Evolutionary conservation across 1,140 invertebrate species (phyloP).

Genomic region (Drosophila watanabei): DNA sequence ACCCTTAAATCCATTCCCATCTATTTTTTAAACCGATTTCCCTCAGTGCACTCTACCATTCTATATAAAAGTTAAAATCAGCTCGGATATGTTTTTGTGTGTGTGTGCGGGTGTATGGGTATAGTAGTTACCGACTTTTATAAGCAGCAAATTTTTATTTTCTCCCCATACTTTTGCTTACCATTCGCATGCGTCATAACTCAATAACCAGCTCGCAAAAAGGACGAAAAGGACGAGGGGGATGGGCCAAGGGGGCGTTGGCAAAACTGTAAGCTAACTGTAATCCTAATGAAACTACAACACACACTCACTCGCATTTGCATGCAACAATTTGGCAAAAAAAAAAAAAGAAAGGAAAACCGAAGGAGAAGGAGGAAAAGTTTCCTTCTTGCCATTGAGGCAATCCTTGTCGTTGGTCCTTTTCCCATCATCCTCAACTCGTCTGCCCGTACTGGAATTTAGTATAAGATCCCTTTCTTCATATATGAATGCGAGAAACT

Average conservation of each 20-base stretch:
- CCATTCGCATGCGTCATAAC: conserved; percentile 82
- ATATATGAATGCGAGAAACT: conserved; percentile 78
- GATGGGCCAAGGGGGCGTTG: too few species aligned
- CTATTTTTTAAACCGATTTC: neutral
- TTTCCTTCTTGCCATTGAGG: conserved; percentile 26
- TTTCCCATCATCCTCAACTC: conserved; percentile 66
- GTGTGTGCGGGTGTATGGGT: conserved; percentile 29
- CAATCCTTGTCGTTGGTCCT: conserved; percentile 52
- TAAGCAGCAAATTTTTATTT: conserved; percentile 82
- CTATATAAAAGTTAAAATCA: conserved; percentile 52
- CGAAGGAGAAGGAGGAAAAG: conserved; percentile 8
- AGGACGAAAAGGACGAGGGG: conserved; percentile 12
- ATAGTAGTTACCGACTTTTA: conserved; percentile 77
- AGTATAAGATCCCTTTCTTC: conserved; percentile 82
- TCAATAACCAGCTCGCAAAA: conserved; percentile 70
- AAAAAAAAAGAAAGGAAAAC: neutral
- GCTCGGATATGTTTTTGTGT: conserved; percentile 31
- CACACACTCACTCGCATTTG: conserved; percentile 67
- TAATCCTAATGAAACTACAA: conserved; percentile 85
- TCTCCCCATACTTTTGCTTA: conserved; percentile 60
- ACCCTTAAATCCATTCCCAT: too few species aligned
- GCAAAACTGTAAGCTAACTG: conserved; percentile 77
- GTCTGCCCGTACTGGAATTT: conserved; percentile 78
- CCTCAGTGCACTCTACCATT: conserved; percentile 21
- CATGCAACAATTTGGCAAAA: conserved; percentile 82